These are phyloP conservation scores for Porphyrio hochstetteri DNA, from an alignment of 2,113 vertebrate species.

Conservation along the genomic window DNA sequence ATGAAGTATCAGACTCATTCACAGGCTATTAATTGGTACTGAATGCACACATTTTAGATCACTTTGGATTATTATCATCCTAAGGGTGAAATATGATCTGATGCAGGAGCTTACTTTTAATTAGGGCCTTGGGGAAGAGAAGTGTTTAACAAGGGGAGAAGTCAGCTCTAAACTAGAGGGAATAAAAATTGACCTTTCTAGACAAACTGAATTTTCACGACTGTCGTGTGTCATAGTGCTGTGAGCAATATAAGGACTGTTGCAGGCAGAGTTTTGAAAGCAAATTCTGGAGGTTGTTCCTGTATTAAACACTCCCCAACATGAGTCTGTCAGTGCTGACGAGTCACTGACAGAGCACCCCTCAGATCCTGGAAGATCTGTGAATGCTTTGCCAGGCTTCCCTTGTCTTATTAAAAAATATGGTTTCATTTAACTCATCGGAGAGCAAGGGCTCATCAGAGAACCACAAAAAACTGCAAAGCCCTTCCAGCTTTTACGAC, in stretches of 20 bases:
- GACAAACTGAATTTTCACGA: slow-evolving; percentile 2
- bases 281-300: slow-evolving; percentile 41
- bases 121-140: not conserved
- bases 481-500: not conserved
- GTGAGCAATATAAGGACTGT: slow-evolving; percentile 45
- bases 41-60: not conserved
- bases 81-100: not conserved
- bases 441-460: not conserved
- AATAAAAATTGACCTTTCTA: slow-evolving; percentile 28
- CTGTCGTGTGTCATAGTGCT: slow-evolving; percentile 52
- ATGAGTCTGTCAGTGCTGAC: not conserved
- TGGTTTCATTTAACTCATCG: not conserved
- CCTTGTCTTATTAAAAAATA: not conserved
- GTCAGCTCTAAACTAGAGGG: not conserved
- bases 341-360: not conserved
- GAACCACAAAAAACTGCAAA: not conserved
- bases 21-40: not conserved
- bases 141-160: not conserved
- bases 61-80: not conserved
- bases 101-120: not conserved
- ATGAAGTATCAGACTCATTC: not conserved
- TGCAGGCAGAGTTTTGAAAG: not conserved
- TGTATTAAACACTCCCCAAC: not conserved
- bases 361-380: not conserved
- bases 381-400: not conserved